Conservation (phyloP, 1,140 invertebrate species). For the Drosophila virilis region DNA sequence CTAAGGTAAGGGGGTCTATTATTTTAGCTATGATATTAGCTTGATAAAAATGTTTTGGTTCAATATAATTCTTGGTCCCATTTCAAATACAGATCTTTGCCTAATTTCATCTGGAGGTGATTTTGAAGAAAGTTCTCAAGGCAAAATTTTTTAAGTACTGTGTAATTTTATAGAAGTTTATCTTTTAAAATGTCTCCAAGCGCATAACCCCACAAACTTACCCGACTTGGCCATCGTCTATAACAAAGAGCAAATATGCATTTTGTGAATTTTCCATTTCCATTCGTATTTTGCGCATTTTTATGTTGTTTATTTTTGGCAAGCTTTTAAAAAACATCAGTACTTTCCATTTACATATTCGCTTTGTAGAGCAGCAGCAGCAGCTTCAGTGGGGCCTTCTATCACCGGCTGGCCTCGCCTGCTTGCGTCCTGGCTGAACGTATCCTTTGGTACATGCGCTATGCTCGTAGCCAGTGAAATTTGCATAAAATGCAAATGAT, state of each 20-base stretch:
- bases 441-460: conserved; percentile 73
- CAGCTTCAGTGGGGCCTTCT: background rate
- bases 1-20: too few relatives aligned
- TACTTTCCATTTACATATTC: conserved; percentile 80
- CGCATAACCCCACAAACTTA: background rate
- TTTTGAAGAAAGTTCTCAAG: too few relatives aligned
- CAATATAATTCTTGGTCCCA: too few relatives aligned
- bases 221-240: conserved; percentile 29
- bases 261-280: conserved; percentile 70
- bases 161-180: too few relatives aligned
- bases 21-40: too few relatives aligned
- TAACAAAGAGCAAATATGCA: conserved; percentile 73
- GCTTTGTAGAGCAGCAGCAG: conserved; percentile 55
- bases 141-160: too few relatives aligned
- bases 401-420: background rate
- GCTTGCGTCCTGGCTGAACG: conserved; percentile 39
- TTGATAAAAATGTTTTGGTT: too few relatives aligned
- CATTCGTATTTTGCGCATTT: conserved; percentile 73
- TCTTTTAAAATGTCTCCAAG: background rate
- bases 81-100: too few relatives aligned
- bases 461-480: conserved; percentile 62
- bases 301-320: conserved; percentile 81
- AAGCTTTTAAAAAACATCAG: conserved; percentile 79
- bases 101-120: too few relatives aligned
- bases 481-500: conserved; percentile 84